Conservation (phyloP, 2,113 vertebrate genomes). For the Cercopithecus mona region DNA sequence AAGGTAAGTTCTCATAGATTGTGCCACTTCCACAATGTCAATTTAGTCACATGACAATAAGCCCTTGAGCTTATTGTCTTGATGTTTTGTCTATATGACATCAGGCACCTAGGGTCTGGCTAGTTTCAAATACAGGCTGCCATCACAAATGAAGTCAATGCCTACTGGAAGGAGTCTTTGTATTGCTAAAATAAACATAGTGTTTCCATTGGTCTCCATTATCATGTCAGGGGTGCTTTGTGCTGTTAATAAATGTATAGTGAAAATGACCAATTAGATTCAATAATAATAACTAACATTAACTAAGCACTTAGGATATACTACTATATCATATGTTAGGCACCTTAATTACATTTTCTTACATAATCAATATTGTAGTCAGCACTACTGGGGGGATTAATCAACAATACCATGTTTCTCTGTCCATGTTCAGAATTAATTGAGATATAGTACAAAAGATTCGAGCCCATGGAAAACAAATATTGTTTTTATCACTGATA, state of each 20-base stretch:
- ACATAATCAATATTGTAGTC: neutral
- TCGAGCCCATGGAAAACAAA: neutral
- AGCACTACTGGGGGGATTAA: neutral
- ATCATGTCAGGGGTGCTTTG: neutral
- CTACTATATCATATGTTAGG: accelerated
- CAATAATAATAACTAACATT: neutral
- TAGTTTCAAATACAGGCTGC: neutral
- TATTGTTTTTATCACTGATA: neutral
- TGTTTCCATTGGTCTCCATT: neutral
- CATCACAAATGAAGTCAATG: neutral
- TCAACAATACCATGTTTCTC: neutral
- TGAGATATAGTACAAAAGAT: neutral
- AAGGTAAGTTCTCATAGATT: neutral
- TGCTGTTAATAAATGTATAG: neutral
- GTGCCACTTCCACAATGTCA: neutral
- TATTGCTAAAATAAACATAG: neutral
- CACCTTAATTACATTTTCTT: neutral
- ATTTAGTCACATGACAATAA: neutral
- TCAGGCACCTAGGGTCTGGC: neutral
- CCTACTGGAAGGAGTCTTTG: neutral
- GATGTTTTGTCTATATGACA: neutral
- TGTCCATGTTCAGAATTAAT: neutral
- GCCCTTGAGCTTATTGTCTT: neutral
- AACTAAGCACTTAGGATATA: neutral
- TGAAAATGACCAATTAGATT: neutral